These are phyloP conservation scores for Plemyria rubiginata DNA, from an alignment of 2,888 invertebrate species.

Conservation along the genomic window DNA sequence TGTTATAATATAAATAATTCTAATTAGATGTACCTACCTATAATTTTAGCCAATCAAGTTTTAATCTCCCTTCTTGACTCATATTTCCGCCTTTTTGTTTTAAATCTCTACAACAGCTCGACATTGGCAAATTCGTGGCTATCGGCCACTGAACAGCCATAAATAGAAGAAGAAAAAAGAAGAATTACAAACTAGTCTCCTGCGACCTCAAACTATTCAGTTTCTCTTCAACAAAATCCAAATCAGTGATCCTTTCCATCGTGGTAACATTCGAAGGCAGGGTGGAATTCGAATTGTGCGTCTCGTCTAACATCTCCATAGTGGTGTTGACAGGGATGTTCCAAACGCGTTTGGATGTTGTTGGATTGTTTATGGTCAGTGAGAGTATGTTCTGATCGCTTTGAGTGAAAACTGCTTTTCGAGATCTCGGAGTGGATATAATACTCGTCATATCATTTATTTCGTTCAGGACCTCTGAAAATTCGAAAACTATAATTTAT, in stretches of 20 bases:
- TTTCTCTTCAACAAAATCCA: constrained; percentile 73
- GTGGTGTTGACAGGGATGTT: constrained; percentile 59
- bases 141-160: too few relatives aligned
- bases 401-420: constrained; percentile 1
- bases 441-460: constrained; percentile 67
- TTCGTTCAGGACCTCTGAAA: constrained; percentile 74
- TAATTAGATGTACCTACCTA: too few relatives aligned
- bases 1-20: too few relatives aligned
- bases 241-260: constrained; percentile 74
- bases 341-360: constrained; percentile 57
- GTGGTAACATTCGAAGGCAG: constrained; percentile 70
- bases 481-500: constrained; percentile 11
- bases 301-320: constrained; percentile 49
- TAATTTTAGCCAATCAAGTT: too few relatives aligned
- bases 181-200: constrained; percentile 71
- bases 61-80: too few relatives aligned
- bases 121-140: too few relatives aligned
- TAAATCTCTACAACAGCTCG: too few relatives aligned
- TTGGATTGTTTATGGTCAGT: constrained; percentile 54
- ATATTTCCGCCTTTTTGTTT: too few relatives aligned
- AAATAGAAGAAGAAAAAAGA: too few relatives aligned
- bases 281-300: constrained; percentile 50
- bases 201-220: constrained; percentile 67
- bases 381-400: constrained; percentile 39
- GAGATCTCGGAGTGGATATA: constrained; percentile 45